Percentiles rank a stretch among this genome's conserved stretches.
Conservation (phyloP, 2,888 invertebrate species). For the Pachymerium ferrugineum region DNA sequence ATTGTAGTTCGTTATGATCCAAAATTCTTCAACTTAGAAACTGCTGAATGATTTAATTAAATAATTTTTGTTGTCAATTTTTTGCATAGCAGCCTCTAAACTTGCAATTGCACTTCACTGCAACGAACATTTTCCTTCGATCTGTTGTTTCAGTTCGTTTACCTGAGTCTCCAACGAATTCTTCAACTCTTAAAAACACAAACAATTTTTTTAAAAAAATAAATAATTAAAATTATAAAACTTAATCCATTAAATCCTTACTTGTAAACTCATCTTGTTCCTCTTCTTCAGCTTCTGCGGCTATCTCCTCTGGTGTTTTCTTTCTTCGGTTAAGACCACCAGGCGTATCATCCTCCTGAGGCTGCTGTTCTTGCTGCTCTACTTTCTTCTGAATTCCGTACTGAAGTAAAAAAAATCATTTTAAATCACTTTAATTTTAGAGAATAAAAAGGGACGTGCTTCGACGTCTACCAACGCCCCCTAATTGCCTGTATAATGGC, state of each 20-base stretch:
- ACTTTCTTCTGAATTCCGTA: slow-evolving; percentile 99
- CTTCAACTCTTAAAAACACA: slow-evolving; percentile 79
- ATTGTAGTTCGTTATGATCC: background rate
- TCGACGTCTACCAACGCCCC: background rate
- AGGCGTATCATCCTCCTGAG: slow-evolving; percentile 70
- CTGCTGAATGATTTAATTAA: background rate
- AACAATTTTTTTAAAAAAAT: too few species aligned
- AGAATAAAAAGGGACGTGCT: background rate
- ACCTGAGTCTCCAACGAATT: slow-evolving; percentile 96
- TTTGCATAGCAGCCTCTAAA: slow-evolving; percentile 7
- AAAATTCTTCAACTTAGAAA: slow-evolving; percentile 5
- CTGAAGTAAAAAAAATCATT: slow-evolving; percentile 52
- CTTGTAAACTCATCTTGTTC: slow-evolving; percentile 95
- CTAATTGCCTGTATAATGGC: slow-evolving; percentile 12
- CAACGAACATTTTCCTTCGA: slow-evolving; percentile 70
- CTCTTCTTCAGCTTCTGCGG: slow-evolving; percentile 90
- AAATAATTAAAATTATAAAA: background rate
- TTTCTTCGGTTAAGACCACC: slow-evolving; percentile 90
- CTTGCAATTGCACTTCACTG: slow-evolving; percentile 38
- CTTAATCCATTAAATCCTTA: slow-evolving; percentile 46
- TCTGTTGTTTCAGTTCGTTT: slow-evolving; percentile 91
- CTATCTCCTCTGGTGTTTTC: slow-evolving; percentile 96
- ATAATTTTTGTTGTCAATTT: background rate
- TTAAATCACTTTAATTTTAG: background rate
- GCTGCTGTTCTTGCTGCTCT: slow-evolving; percentile 76